These are phyloP conservation scores for Campoletis sonorensis DNA, from an alignment of 1,140 invertebrate genomes.

Conservation along the genomic window DNA sequence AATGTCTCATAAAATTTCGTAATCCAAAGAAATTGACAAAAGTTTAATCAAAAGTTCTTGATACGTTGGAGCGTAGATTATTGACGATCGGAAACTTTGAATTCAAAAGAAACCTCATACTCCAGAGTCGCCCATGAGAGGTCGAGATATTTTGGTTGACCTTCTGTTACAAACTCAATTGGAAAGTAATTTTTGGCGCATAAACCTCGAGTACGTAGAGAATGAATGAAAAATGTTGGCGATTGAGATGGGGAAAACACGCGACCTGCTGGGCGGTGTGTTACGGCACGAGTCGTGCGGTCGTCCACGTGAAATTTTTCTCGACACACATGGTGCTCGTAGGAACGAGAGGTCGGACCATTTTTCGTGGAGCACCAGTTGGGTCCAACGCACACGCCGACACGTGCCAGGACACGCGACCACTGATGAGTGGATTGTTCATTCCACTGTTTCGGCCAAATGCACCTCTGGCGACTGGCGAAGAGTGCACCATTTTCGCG, in stretches of 20 bases:
- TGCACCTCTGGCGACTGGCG: conserved; percentile 33
- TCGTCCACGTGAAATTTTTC: conserved; percentile 11
- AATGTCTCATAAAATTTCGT: too few species aligned
- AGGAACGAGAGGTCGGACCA: conserved; percentile 40
- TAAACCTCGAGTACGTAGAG: conserved; percentile 2
- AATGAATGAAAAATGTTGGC: conserved; percentile 29
- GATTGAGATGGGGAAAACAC: conserved; percentile 20
- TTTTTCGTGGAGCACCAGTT: conserved; percentile 68
- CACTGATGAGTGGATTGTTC: conserved; percentile 73
- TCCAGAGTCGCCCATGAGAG: background rate
- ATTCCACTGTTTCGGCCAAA: conserved; percentile 66
- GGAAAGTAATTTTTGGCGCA: conserved; percentile 26
- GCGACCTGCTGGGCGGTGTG: conserved; percentile 28
- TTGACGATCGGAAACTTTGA: too few species aligned
- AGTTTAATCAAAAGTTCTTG: too few species aligned
- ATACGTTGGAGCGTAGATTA: too few species aligned
- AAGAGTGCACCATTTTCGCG: background rate
- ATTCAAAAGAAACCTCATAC: too few species aligned
- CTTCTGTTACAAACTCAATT: conserved; percentile 1
- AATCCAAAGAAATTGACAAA: too few species aligned
- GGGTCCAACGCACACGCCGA: conserved; percentile 67
- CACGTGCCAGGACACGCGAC: conserved; percentile 73
- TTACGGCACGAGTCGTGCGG: conserved; percentile 37
- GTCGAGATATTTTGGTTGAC: background rate
- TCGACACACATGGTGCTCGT: conserved; percentile 67